Base-by-base conservation (phyloP, 2,888 invertebrate genomes). In the Molorchus minor region DNA sequence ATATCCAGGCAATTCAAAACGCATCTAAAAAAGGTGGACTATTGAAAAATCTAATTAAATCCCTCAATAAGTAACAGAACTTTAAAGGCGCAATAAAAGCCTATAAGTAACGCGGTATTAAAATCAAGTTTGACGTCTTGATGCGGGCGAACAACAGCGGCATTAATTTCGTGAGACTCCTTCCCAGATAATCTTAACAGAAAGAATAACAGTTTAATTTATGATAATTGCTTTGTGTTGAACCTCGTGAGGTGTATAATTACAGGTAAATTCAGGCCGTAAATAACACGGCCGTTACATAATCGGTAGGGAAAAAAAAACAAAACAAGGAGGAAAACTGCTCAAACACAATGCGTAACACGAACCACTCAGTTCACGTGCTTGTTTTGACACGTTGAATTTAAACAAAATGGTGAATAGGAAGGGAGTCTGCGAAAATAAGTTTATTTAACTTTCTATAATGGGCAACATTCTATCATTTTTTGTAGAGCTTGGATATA, bases 211-310 rank as follows among this genome's bases (percentile, higher is more conserved):
- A 60, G 62, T 65, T 69, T 73, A 74, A 75, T 75, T 75, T 75
- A 76, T 72, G 74, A 71, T 75, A 74, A 75, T 75, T 73, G 71
- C 72, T 64, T 70, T 68, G 61, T 64, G 65, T 67, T 66, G 65
- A 68, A 62, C 69, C 64, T 63, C 58, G 64, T 65, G 68, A 69
- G 71, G 69, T 71, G 72, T 72, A 72, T 74, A 73, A 74, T 73
- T 74, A 74, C 73, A 68, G 57, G 61, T 65, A 65, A 67, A 69
- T 69, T 67, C 62, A 52, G 64, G 68, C 64, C 66, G 69, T 74
- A 75, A 75, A 72, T 72, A 70, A 72, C 66, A 49, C 40, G 58
- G 63, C 56, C 58, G 60, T 53, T 59, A 60, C 51, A 38, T 40
- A 33, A 38, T 56, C 56, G 56, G 44, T 54, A 55, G 54, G 55